A percentile compares a stretch with the other conserved stretches of the same genome.
These are phyloP conservation scores for Chaitophorus viminalis DNA, from an alignment of 2,888 invertebrate species.

Conservation along the genomic window DNA sequence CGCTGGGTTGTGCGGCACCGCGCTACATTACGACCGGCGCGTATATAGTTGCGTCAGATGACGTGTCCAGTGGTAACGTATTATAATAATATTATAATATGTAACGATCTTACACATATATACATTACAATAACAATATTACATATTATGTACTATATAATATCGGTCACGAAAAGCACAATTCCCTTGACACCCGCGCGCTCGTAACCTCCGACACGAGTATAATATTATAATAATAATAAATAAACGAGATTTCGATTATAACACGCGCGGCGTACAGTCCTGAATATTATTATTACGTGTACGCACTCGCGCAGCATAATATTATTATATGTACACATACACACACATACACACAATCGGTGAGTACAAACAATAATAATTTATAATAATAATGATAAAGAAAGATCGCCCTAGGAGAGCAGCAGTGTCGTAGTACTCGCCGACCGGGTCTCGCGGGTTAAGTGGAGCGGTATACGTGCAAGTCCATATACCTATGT, in stretches of 20 bases:
- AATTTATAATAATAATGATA: too few relatives aligned
- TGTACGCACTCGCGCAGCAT: neutral
- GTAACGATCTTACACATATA: neutral
- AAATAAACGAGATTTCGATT: constrained; percentile 54
- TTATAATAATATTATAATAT: constrained; percentile 42
- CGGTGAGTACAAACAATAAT: constrained; percentile 2
- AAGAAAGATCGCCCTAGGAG: constrained; percentile 48
- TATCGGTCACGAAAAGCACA: constrained; percentile 57
- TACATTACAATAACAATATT: neutral
- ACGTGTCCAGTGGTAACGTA: neutral
- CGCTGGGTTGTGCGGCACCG: neutral
- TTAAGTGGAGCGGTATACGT: constrained; percentile 23
- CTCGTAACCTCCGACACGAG: constrained; percentile 53
- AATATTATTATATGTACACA: too few relatives aligned
- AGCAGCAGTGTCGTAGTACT: neutral
- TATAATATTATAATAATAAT: neutral
- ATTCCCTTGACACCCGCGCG: constrained; percentile 37
- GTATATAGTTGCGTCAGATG: constrained; percentile 36
- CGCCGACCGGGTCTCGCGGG: constrained; percentile 33
- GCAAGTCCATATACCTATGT: neutral
- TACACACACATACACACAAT: neutral
- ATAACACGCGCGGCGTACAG: constrained; percentile 8
- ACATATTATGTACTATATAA: neutral
- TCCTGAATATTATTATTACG: neutral
- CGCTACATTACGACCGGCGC: neutral